Base-by-base conservation (phyloP, 2,888 invertebrate species). In the Drepana falcataria region DNA sequence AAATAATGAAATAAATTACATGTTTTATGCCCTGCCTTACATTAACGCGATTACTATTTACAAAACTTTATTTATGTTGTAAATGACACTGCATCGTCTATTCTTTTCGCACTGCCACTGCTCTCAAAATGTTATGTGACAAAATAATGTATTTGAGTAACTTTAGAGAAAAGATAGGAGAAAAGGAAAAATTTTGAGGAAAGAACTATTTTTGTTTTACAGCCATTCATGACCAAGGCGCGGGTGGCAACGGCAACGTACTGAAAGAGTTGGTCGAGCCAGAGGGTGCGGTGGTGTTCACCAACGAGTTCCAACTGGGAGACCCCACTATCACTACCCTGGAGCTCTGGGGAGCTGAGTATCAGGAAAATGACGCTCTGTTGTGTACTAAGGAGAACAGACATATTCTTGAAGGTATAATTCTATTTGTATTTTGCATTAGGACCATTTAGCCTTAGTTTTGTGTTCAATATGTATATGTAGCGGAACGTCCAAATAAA, bases 171-270 rank as follows among this genome's bases (percentile, higher is more conserved):
- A 37, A 37, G 37, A 37, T 37, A 37, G 37, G 0, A 4, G 37
- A 37, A 37, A 21, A 21, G 1, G 1, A 21, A 21, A 21, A 21
- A 21, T 21, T 21, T 37, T 37, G 5, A 37, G 37, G 5, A 37
- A 3, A 3, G 0, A 4, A 4, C 4, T 37, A 37, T 6, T 35
- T 34, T 35, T 34, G 35, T 44, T 40, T 61, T 54, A 9, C 53
- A 95, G 98, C 93, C 0, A 99, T 99, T 68, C 99, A 99, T 79
- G 99, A 99, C 87, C 99, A 99, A 92, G 99, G 99, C 34, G 99
- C 99, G 5, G 99, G 99, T n/a, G 99, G 99, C 37, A 97, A 97
- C 77, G 97, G 99, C 2, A 99, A 99, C 81, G 99, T 99, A 0
- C 81, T 99, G 40, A 99, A 99, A 77, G 99, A 99, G 83, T 87